Evolutionary conservation across 1,140 invertebrate species (phyloP), one percentile per base, ranked within the genome.

Genomic region (Neodiprion fabricii): DNA sequence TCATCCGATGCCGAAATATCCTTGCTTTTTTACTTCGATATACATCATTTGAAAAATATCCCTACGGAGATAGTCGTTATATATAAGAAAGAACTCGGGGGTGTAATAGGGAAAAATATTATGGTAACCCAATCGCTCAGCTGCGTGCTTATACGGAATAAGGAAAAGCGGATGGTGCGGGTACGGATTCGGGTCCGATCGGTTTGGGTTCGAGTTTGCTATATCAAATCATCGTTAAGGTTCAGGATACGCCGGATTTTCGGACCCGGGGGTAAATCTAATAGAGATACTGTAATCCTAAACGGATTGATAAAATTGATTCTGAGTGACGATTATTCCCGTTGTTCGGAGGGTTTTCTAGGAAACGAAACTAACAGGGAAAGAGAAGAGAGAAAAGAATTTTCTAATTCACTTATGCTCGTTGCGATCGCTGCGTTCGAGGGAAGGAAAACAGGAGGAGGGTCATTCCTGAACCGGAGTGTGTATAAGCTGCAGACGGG

Each of bases 191-290:
- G 17, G 73, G 75, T 67, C 48, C 72, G 69, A 69, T 28, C 71
- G 53, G 75, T 17, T 61, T 17, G 28, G 53, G 53, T 14, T 61
- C n/a, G 53, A 17, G 53, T 61, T 61, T 61, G 53, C 53, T 82
- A 65, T 82, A 86, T 85, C 81, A 82, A 85, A 86, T 86, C 82
- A 85, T 85, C 85, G 83, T 86, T 86, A 86, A 12, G 40, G 71
- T 48, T 40, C 28, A 40, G 28, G 28, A 40, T 72, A 47, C 11
- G n/a, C 28, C 9, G 73, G 71, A 48, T 74, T 78, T 75, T 48
- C 65, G 73, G 70, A 7, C 2, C 47, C 49, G 21, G 7, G 28
- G 9, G 53, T 67, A 65, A 77, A 77, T 78, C 78, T 75, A 79
- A 76, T 72, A 77, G 74, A 73, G 73, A 53, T 68, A 73, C 74